A percentile compares a stretch with the other conserved stretches of the same genome.
Evolutionary conservation across 2,888 invertebrate species (phyloP).

Genomic region (Agrenia bidenticulata): DNA sequence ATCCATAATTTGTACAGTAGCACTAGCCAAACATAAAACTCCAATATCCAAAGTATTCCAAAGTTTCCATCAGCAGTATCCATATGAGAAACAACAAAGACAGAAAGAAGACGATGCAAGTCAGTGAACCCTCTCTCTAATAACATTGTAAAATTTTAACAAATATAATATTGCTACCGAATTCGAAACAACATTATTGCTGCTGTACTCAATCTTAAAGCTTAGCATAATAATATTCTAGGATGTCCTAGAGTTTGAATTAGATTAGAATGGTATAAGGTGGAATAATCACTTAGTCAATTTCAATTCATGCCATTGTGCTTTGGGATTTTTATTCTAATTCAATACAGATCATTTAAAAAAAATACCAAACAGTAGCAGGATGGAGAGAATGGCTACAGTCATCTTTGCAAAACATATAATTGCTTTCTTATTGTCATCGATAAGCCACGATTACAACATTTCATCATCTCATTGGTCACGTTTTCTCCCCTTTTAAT

Average conservation of each 20-base stretch:
- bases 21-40: no score
- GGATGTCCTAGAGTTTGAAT: not conserved
- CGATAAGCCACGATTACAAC: conserved; percentile 26
- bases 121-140: no score
- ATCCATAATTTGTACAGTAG: no score
- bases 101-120: no score
- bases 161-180: no score
- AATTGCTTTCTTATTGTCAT: conserved; percentile 25
- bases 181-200: no score
- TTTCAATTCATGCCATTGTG: not conserved
- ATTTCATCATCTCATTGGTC: conserved; percentile 22
- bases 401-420: conserved; percentile 9
- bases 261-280: no score
- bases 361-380: conserved; percentile 15
- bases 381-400: not conserved
- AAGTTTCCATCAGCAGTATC: no score
- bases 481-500: conserved; percentile 22
- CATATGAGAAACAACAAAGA: no score
- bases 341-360: not conserved
- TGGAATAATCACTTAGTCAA: no score
- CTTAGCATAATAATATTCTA: not conserved
- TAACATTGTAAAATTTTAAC: no score
- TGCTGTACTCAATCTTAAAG: conserved; percentile 8
- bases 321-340: not conserved
- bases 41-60: no score